Evolutionary conservation across 2,797 vertebrate genomes (phyloP).

Genomic region (Mareca strepera): DNA sequence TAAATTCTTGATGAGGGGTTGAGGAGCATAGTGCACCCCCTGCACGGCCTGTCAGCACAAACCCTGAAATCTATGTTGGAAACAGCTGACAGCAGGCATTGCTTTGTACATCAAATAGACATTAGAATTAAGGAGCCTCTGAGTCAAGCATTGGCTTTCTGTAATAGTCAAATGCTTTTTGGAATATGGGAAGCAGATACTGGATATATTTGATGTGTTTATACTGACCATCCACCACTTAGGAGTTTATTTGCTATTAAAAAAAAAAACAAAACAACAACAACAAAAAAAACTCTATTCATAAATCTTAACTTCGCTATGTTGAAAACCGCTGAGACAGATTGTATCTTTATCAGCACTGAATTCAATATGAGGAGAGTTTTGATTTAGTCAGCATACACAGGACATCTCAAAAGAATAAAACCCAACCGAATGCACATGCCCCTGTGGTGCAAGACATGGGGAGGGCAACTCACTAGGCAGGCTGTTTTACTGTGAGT

Average conservation of each 20-base stretch:
- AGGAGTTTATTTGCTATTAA: background rate
- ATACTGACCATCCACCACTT: background rate
- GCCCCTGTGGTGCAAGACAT: background rate
- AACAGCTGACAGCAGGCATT: background rate
- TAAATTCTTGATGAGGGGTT: background rate
- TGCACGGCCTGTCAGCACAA: background rate
- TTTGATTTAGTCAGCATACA: background rate
- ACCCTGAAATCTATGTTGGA: background rate
- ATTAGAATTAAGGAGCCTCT: background rate
- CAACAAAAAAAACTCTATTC: background rate
- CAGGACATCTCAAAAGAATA: background rate
- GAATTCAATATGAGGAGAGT: no score
- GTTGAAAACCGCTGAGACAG: background rate
- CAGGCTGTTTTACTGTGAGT: background rate
- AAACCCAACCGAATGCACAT: background rate
- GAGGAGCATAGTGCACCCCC: background rate
- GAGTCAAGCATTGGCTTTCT: background rate
- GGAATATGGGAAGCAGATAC: background rate
- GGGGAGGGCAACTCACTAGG: background rate
- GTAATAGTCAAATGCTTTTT: background rate
- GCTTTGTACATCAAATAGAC: background rate
- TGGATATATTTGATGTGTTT: background rate
- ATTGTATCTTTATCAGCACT: no score
- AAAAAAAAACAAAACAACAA: background rate
- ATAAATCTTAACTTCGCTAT: background rate